Conservation (phyloP, 2,888 invertebrate species). For the Eucera pruinosa region DNA sequence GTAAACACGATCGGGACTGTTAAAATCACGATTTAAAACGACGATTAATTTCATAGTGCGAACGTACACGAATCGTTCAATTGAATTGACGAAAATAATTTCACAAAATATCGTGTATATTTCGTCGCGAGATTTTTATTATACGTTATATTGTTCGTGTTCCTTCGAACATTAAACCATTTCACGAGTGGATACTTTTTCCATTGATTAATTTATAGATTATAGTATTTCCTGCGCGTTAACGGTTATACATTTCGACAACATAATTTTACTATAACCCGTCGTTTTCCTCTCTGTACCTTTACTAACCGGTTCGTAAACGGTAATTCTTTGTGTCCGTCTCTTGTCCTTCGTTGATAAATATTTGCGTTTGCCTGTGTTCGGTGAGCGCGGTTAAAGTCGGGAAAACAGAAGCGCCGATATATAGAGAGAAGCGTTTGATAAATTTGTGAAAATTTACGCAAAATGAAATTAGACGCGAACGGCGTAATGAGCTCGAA, state of each 20-base stretch:
- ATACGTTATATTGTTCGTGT: background rate
- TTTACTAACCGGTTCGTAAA: constrained; percentile 14
- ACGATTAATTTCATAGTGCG: constrained; percentile 4
- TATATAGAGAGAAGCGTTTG: constrained; percentile 11
- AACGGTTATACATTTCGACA: constrained; percentile 3
- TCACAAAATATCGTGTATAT: too few relatives aligned
- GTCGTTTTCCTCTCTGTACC: background rate
- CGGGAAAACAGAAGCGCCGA: background rate
- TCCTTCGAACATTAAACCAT: background rate
- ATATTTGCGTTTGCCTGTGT: constrained; percentile 55
- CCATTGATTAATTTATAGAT: background rate
- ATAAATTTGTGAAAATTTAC: background rate
- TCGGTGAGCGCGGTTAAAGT: constrained; percentile 36
- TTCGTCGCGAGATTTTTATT: constrained; percentile 1
- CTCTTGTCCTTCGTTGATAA: constrained; percentile 61
- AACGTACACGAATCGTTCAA: background rate
- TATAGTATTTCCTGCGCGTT: background rate
- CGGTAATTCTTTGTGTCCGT: constrained; percentile 40
- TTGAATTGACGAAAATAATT: background rate
- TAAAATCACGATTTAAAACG: constrained; percentile 11
- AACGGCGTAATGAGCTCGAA: constrained; percentile 64
- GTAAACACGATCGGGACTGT: constrained; percentile 18
- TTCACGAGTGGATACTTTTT: constrained; percentile 7
- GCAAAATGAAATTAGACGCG: constrained; percentile 71
- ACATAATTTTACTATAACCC: constrained; percentile 18